A percentile compares a stretch with the other conserved stretches of the same genome.
Conservation (phyloP, 35 echinoderm and acorn worm genomes). For the Heliocidaris erythrogramma region DNA sequence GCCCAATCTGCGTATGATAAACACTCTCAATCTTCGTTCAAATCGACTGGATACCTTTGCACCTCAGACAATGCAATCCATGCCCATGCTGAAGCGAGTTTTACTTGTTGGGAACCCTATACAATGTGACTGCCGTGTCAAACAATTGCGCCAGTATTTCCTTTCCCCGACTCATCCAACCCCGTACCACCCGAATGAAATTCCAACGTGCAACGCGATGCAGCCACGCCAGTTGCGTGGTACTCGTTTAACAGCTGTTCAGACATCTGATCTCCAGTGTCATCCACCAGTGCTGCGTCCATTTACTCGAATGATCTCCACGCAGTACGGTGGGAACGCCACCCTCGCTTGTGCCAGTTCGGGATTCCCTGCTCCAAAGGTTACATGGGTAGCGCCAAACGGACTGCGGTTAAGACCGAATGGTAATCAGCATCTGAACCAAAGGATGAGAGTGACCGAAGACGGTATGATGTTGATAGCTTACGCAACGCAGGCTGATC, state of each 20-base stretch:
- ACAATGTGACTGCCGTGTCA: conserved; percentile 81
- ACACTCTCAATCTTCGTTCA: conserved; percentile 50
- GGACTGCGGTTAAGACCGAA: neutral
- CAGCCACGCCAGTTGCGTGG: conserved; percentile 51
- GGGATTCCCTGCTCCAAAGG: conserved; percentile 70
- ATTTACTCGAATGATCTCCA: conserved; percentile 18
- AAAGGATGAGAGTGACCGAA: conserved; percentile 56
- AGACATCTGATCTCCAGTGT: conserved; percentile 58
- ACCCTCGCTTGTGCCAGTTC: conserved; percentile 62
- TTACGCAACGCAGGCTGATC: conserved; percentile 55
- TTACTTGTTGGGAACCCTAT: conserved; percentile 66
- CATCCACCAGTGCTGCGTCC: conserved; percentile 49
- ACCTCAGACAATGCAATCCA: conserved; percentile 47
- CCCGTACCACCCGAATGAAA: conserved; percentile 62
- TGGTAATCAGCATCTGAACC: neutral
- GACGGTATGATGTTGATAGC: conserved; percentile 64
- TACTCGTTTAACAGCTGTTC: conserved; percentile 59
- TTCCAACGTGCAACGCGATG: conserved; percentile 61
- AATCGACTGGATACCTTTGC: conserved; percentile 81
- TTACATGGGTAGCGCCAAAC: conserved; percentile 64
- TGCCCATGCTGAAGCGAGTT: conserved; percentile 66
- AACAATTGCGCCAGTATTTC: conserved; percentile 59
- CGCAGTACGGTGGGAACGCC: conserved; percentile 20
- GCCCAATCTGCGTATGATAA: conserved; percentile 43
- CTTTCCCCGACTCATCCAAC: conserved; percentile 39